These are phyloP conservation scores for Nemapogon koenigi DNA, from an alignment of 2,888 invertebrate species.

Conservation along the genomic window DNA sequence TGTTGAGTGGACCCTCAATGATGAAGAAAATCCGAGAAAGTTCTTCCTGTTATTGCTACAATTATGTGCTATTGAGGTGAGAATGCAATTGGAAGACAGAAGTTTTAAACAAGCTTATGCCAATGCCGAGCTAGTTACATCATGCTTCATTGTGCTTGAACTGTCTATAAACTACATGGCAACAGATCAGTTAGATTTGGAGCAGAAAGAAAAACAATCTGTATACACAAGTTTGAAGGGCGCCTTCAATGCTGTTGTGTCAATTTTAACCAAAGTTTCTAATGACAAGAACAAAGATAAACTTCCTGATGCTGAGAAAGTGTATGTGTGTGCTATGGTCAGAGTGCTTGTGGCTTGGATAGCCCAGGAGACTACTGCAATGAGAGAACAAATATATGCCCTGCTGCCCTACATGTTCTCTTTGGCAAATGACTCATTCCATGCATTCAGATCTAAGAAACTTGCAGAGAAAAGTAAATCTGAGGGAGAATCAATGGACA, in stretches of 20 bases:
- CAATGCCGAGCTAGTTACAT: slow-evolving; percentile 79
- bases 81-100: slow-evolving; percentile 92
- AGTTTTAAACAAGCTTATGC: slow-evolving; percentile 79
- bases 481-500: slow-evolving; percentile 58
- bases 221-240: slow-evolving; percentile 89
- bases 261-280: slow-evolving; percentile 74
- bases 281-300: slow-evolving; percentile 77
- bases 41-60: slow-evolving; percentile 84
- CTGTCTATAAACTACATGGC: slow-evolving; percentile 80
- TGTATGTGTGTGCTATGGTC: slow-evolving; percentile 84
- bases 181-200: slow-evolving; percentile 81
- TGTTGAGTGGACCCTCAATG: slow-evolving; percentile 82
- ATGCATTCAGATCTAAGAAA: slow-evolving; percentile 72
- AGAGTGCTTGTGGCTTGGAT: slow-evolving; percentile 88
- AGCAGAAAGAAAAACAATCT: slow-evolving; percentile 90
- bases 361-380: slow-evolving; percentile 88
- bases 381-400: slow-evolving; percentile 82
- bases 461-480: slow-evolving; percentile 71
- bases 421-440: slow-evolving; percentile 83
- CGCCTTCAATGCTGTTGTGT: slow-evolving; percentile 83
- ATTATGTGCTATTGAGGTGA: slow-evolving; percentile 88
- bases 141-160: slow-evolving; percentile 84
- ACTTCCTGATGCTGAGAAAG: slow-evolving; percentile 72
- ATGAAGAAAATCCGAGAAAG: slow-evolving; percentile 81
- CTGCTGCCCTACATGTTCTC: slow-evolving; percentile 83